These are phyloP conservation scores for Chrysodeixis includens DNA, from an alignment of 2,888 invertebrate species.

Conservation along the genomic window DNA sequence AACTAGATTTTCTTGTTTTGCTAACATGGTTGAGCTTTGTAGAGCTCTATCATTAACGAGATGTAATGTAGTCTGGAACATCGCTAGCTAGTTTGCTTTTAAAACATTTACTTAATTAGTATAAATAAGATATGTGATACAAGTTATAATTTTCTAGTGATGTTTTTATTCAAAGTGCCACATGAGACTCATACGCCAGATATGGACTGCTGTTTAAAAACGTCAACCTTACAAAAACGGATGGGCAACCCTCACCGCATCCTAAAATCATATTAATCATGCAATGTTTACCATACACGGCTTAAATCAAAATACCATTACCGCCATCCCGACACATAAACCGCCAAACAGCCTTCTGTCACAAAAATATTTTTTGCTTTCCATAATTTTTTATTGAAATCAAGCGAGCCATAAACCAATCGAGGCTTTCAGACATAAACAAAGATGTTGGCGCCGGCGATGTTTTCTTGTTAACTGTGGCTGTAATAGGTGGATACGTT, in stretches of 20 bases:
- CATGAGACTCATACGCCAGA: too few relatives aligned
- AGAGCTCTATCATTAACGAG: slow-evolving; percentile 35
- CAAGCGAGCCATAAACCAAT: slow-evolving; percentile 61
- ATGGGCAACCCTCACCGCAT: background rate
- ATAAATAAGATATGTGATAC: slow-evolving; percentile 10
- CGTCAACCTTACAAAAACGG: background rate
- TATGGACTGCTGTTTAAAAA: background rate
- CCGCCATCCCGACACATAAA: slow-evolving; percentile 25
- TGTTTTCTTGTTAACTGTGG: slow-evolving; percentile 67
- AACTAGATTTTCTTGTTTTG: slow-evolving; percentile 49
- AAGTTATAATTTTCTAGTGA: too few relatives aligned
- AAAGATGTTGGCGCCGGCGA: slow-evolving; percentile 71
- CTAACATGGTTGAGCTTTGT: slow-evolving; percentile 36
- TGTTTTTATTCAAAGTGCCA: too few relatives aligned
- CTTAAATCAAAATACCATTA: slow-evolving; percentile 27
- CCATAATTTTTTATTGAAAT: slow-evolving; percentile 60
- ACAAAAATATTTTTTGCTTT: slow-evolving; percentile 49
- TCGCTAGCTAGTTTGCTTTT: slow-evolving; percentile 17
- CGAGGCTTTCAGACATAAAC: slow-evolving; percentile 70
- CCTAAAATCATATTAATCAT: background rate
- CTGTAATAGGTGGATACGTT: slow-evolving; percentile 58
- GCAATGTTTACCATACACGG: slow-evolving; percentile 21
- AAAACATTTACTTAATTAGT: slow-evolving; percentile 16
- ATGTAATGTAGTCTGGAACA: slow-evolving; percentile 28
- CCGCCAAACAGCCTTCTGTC: slow-evolving; percentile 38